Evolutionary conservation across 2,797 vertebrate species (phyloP).

Genomic region (Falco naumanni): DNA sequence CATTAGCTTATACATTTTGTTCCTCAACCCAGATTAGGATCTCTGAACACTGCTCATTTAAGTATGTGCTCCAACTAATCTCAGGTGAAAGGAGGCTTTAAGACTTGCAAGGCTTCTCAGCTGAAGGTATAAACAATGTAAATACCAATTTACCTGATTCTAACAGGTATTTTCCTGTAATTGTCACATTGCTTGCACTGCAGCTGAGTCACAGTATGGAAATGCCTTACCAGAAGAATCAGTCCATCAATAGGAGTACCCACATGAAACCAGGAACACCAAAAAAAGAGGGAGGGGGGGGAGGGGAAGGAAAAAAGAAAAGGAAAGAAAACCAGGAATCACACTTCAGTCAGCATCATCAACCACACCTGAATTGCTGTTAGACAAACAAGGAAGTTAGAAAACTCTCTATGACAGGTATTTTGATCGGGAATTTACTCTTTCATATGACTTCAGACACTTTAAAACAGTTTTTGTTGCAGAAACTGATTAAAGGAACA

Average conservation of each 20-base stretch:
- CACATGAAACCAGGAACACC: background rate
- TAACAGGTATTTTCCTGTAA: background rate
- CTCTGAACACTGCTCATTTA: background rate
- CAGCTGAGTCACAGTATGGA: background rate
- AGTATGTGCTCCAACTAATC: background rate
- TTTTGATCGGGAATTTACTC: constrained; percentile 5
- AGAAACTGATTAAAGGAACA: background rate
- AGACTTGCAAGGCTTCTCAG: background rate
- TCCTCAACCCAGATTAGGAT: background rate
- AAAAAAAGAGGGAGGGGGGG: background rate
- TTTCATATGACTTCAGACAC: background rate
- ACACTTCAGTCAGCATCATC: constrained; percentile 5
- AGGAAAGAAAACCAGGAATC: background rate
- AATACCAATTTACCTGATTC: background rate
- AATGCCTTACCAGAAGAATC: background rate
- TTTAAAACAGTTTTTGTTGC: background rate
- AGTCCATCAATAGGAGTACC: background rate
- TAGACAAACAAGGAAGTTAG: constrained; percentile 43
- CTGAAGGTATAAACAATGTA: background rate
- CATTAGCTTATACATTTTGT: background rate
- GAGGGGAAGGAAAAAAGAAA: background rate
- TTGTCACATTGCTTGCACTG: background rate
- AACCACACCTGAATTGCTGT: constrained; percentile 15
- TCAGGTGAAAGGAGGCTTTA: background rate
- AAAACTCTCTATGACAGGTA: background rate